Base-by-base conservation (phyloP, 2,888 invertebrate species). In the Uropetala carovei region DNA sequence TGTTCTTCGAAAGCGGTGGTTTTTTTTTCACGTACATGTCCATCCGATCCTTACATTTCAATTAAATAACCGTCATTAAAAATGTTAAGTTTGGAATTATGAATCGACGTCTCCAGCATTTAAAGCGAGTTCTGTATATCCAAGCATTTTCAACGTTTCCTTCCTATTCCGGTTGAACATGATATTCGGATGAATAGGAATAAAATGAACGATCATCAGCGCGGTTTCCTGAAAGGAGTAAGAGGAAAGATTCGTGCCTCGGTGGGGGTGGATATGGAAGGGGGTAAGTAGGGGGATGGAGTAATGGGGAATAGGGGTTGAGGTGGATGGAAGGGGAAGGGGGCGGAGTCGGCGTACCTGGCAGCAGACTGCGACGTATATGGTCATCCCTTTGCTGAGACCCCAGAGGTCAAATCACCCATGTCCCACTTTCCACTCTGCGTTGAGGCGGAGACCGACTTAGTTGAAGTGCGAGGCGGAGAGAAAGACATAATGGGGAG, bases 401-500 rank as follows among this genome's bases (percentile, higher is more conserved):
- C n/a, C 68, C 68, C 22, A 68, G 75, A 75, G 75, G 75, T 75
- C 27, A 75, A 75, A 27, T 75, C 75, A 75, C 75, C 27, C 75
- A 27, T 75, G 75, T 75, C 75, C 75, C 75, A 75, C 75, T 75
- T 75, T 75, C 75, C 75, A 75, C 22, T 43, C 43, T 5, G 1
- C 43, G 43, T 43, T 43, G 75, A 2, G n/a, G 27, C 22, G 75
- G 75, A 27, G 27, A 22, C 22, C 75, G 68, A 68, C 68, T 68
- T 22, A 10, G 27, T 11, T 27, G 43, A 43, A n/a, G 43, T 3
- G 43, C 1, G 1, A 43, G 3, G 43, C 43, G 5, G 43, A 43
- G 43, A 43, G 43, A 43, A 43, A 43, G 43, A 43, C 43, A 43
- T 43, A 43, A 43, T 43, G 5, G 43, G 43, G 43, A 43, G 43